Base-by-base conservation (phyloP, 2,113 vertebrate species). In the Ciconia stormi region DNA sequence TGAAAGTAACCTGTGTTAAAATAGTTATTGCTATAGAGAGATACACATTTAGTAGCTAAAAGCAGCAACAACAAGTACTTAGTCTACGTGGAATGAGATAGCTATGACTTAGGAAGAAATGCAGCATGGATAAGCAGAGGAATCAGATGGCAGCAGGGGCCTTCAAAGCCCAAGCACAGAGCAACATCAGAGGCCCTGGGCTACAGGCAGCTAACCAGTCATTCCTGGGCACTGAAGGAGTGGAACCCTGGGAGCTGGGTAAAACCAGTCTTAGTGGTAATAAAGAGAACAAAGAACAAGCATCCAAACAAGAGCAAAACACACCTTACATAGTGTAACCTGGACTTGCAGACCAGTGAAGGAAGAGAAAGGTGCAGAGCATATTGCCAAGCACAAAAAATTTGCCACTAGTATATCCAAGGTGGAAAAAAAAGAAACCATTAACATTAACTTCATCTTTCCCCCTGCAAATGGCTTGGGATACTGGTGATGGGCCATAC, bases 401-500 rank as follows among this genome's bases (percentile, higher is more conserved):
- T 5, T 76, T 18, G 9, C 12, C 47, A 36, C 18, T 50, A 17
- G 2, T 16, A 29, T 27, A 55, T 7, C 17, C 13, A 16, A 70
- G 8, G 9, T 53, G 19, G 21, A 83, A 70, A 87, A 53, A 4
- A 77, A 69, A 70, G 6, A 78, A 77, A 53, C 2, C 4, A 1
- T 19, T 50, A 44, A 27, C 4, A 52, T n/a, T 11, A 11, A 4
- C 19, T 50, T 42, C 14, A 36, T 8, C 13, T 73, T 85, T 59
- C 1, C 5, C 5, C 10, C 9, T 44, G 20, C 5, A 74, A 74
- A 80, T 11, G 13, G 5, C 9, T 78, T 42, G 21, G n/a, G 29
- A 38, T 29, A 30, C 4, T 18, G 11, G 6, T 27, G 13, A 27
- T 3, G 2, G 10, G 10, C 16, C 7, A 13, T 17, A 80, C 1